Conservation (phyloP, 2,888 invertebrate genomes). For the Temnothorax ravouxi region DNA sequence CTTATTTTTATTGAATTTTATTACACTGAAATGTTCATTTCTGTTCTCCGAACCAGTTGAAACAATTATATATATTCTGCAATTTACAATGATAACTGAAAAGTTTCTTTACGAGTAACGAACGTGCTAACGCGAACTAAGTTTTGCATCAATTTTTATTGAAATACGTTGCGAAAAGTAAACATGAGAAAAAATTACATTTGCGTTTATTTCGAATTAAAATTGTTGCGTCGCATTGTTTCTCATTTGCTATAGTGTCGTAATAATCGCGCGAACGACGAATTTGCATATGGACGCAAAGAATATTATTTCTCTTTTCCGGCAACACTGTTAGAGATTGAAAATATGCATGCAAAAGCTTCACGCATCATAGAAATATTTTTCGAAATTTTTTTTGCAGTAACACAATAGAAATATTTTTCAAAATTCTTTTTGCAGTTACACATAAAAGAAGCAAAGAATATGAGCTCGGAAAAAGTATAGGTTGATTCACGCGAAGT, state of each 20-base stretch:
- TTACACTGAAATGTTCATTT: neutral
- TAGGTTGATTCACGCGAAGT: neutral
- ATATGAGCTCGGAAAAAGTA: neutral
- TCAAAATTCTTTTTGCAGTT: conserved; percentile 40
- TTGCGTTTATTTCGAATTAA: conserved; percentile 66
- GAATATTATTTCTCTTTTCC: conserved; percentile 19
- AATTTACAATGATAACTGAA: neutral
- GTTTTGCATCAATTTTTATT: neutral
- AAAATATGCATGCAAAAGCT: conserved; percentile 59
- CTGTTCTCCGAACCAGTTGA: neutral
- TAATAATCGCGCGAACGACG: conserved; percentile 63
- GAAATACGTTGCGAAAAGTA: conserved; percentile 14
- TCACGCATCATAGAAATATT: conserved; percentile 57
- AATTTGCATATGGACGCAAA: conserved; percentile 67
- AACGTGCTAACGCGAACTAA: neutral
- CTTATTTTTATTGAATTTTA: neutral
- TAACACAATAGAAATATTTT: conserved; percentile 55
- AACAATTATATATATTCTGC: conserved; percentile 1
- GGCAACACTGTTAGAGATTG: conserved; percentile 62
- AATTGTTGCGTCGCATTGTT: conserved; percentile 64
- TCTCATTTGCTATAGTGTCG: conserved; percentile 59
- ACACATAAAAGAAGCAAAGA: neutral
- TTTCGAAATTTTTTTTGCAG: conserved; percentile 45
- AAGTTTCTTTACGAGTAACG: neutral
- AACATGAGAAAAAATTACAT: conserved; percentile 35